Base-by-base conservation (phyloP, 1,140 invertebrate species). In the Micrasema longulum region DNA sequence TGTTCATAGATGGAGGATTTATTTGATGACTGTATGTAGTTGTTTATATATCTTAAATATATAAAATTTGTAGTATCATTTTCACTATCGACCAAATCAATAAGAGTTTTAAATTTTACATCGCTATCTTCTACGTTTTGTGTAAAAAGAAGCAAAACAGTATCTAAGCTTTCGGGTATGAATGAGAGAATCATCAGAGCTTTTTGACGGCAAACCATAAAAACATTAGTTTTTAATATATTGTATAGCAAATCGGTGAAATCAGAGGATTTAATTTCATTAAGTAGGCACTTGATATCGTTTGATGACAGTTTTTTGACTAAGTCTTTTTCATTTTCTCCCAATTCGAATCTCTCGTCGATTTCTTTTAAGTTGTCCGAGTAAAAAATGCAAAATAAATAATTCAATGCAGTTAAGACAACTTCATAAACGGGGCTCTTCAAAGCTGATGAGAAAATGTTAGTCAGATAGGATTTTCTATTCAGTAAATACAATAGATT, bases 21-120 rank as follows among this genome's bases (percentile, higher is more conserved):
- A 26, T 12, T 22, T 18, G 23, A 55, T 7, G 12, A n/a, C 16
- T 41, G 11, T 12, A 75, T 55, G 50, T 47, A 82, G 14, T 77
- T 76, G 2, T 77, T 72, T 16, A 84, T 69, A 69, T 78, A 81
- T 14, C 78, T 73, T 41, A 85, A 75, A 70, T 82, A 84, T 12
- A 83, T 75, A 75, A 82, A 80, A 10, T 76, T 82, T n/a, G 82
- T 63, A 67, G 78, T 82, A 52, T 84, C 81, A 50, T 81, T 80
- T 68, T 80, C 80, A 12, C 72, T 78, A 18, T 79, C 65, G 3
- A 80, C 70, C 4, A 48, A 57, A 18, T 70, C 36, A n/a, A 70
- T 31, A 0, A 70, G 48, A 22, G 35, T 38, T 10, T 38, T 26
- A 7, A 69, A 20, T 31, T 62, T 36, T 10, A 41, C 22, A 20